Evolutionary conservation across 2,888 invertebrate genomes (phyloP).

Genomic region (Caradrina kadenii): DNA sequence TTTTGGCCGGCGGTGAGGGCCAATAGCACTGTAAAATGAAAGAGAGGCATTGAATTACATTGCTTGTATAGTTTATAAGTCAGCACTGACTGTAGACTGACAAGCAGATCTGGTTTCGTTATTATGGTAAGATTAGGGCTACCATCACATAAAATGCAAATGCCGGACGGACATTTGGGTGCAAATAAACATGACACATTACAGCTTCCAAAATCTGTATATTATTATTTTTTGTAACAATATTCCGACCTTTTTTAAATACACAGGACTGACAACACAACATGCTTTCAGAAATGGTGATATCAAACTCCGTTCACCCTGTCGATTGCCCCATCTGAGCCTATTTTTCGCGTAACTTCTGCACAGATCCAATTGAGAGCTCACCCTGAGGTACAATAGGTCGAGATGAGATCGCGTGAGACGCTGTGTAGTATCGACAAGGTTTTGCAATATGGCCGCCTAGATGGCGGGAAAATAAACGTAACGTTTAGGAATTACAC

Average conservation of each 20-base stretch:
- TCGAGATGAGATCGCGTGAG: conserved; percentile 58
- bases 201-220: too few relatives aligned
- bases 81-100: background rate
- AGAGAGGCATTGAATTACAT: background rate
- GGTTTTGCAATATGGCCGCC: conserved; percentile 36
- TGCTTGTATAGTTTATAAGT: background rate
- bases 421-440: conserved; percentile 32
- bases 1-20: conserved; percentile 88
- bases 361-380: conserved; percentile 34
- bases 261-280: too few relatives aligned
- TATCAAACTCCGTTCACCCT: background rate
- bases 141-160: too few relatives aligned
- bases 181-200: too few relatives aligned
- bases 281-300: too few relatives aligned
- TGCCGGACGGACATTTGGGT: too few relatives aligned
- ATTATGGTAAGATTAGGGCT: too few relatives aligned
- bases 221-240: too few relatives aligned
- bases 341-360: conserved; percentile 21
- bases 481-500: conserved; percentile 24
- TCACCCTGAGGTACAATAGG: conserved; percentile 46
- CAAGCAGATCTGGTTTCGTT: background rate
- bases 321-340: conserved; percentile 19
- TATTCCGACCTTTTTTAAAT: too few relatives aligned
- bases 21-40: conserved; percentile 81
- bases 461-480: conserved; percentile 36